phyloP scores from a whole-genome alignment of 1,140 invertebrate genomes.

The Galleria mellonella region DNA sequence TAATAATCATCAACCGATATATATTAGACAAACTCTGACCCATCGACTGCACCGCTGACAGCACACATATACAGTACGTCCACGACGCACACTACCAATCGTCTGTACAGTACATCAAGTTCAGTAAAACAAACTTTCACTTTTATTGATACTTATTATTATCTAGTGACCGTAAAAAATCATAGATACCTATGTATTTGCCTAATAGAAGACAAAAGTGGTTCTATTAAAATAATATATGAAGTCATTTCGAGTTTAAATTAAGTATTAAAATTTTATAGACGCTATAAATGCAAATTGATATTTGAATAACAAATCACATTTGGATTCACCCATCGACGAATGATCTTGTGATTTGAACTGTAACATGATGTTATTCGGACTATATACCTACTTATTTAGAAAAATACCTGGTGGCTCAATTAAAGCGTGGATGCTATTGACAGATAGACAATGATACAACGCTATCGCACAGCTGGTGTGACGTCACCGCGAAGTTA shows the following conservation, averaged over 20 bases:
- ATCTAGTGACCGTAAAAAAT: background rate
- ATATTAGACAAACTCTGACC: background rate
- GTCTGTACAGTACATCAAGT: too few relatives aligned
- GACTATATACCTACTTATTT: background rate
- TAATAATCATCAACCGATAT: slow-evolving; percentile 9
- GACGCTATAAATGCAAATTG: slow-evolving; percentile 13
- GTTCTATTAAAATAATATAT: slow-evolving; percentile 22
- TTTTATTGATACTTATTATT: slow-evolving; percentile 15
- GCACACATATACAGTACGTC: background rate
- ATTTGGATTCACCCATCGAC: slow-evolving; percentile 6
- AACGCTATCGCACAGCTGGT: slow-evolving; percentile 42
- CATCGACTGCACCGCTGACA: background rate
- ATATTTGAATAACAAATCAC: slow-evolving; percentile 10
- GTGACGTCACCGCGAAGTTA: slow-evolving; percentile 44
- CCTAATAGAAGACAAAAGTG: slow-evolving; percentile 16
- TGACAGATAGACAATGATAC: slow-evolving; percentile 20
- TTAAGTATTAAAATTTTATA: slow-evolving; percentile 14
- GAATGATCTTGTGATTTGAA: slow-evolving; percentile 1
- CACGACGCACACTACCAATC: too few relatives aligned
- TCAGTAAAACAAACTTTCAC: slow-evolving; percentile 25
- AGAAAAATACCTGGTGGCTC: background rate
- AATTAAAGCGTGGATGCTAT: slow-evolving; percentile 3
- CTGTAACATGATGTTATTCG: slow-evolving; percentile 1
- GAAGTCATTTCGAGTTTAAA: slow-evolving; percentile 9
- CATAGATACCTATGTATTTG: background rate